phyloP scores from a whole-genome alignment of 2,797 vertebrate species.

The Esox masquinongy region DNA sequence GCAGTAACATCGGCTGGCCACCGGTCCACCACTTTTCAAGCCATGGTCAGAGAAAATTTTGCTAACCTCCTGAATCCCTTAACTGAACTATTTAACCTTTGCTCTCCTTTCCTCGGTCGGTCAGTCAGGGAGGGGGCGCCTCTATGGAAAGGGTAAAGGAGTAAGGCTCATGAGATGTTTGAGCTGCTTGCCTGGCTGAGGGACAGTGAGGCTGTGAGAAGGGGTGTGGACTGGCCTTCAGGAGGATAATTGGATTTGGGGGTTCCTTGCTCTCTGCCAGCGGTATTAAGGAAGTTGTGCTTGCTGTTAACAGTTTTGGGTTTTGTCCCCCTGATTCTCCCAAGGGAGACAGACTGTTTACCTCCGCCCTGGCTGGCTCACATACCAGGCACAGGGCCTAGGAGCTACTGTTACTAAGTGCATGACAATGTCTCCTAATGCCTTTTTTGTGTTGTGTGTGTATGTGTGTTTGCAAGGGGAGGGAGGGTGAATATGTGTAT shows the following conservation, averaged over 20 bases:
- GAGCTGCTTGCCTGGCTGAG: background rate
- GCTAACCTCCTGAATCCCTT: too few relatives aligned
- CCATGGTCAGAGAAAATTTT: background rate
- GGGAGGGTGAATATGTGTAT: constrained; percentile 5
- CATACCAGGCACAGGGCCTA: background rate
- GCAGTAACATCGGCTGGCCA: background rate
- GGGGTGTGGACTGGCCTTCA: constrained; percentile 46
- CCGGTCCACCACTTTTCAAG: background rate
- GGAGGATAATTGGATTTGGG: constrained; percentile 69
- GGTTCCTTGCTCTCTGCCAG: constrained; percentile 38
- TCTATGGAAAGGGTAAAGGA: background rate
- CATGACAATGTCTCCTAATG: constrained; percentile 19
- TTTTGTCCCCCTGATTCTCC: background rate
- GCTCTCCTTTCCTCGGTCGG: background rate
- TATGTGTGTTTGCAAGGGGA: background rate
- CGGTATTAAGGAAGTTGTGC: background rate
- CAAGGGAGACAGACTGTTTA: background rate
- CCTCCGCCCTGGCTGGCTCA: background rate
- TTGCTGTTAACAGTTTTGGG: constrained; percentile 1
- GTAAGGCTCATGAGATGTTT: background rate
- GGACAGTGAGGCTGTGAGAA: constrained; percentile 31
- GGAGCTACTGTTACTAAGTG: constrained; percentile 9
- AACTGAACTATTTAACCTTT: background rate
- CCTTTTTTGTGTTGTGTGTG: background rate
- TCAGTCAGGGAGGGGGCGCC: background rate